Evolutionary conservation across 2,888 invertebrate species (phyloP), one percentile per base, ranked within the genome.

Genomic region (Papilio protenor): DNA sequence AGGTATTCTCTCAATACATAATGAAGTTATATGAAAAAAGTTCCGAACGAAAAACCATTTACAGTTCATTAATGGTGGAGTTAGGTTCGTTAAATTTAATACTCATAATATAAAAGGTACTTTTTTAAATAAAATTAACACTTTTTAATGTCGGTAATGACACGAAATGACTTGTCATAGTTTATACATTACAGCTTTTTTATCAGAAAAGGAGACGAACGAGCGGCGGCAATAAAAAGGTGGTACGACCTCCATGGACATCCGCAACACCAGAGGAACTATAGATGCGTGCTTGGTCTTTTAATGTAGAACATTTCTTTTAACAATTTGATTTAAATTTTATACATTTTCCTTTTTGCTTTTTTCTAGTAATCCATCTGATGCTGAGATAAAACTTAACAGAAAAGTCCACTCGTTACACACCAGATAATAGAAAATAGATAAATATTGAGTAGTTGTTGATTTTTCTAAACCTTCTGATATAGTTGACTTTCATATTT

Each of bases 61-160:
- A 57, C 21, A 16, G n/a, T 57, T 47, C 66, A 12, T 76, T 76
- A 72, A 76, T 21, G 57, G 4, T 47, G 27, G 57, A 69, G 47
- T 69, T 27, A 66, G 72, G 77, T 57, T 73, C 66, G 69, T 73
- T 69, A 57, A 73, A 66, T 77, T 73, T 77, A 69, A 77, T 69
- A 73, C 45, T 57, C 23, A 49, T 57, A 66, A n/a, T 72, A 64
- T 33, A 52, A 66, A 77, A 21, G 66, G 55, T 55, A 27, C 45
- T n/a, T 73, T 73, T 73, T 69, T 27, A 77, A 73, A 57, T 66
- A n/a, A 69, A 77, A 77, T 73, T 23, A 69, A 77, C 59, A 73
- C 49, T 55, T 66, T 18, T 52, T 66, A 64, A 64, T 18, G 57
- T 18, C 55, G 40, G 52, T 77, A 73, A 66, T 73, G 57, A 66